Evolutionary conservation across 2,113 vertebrate species (phyloP), one percentile per base, ranked within the genome.

Genomic region (Corythaixoides concolor): DNA sequence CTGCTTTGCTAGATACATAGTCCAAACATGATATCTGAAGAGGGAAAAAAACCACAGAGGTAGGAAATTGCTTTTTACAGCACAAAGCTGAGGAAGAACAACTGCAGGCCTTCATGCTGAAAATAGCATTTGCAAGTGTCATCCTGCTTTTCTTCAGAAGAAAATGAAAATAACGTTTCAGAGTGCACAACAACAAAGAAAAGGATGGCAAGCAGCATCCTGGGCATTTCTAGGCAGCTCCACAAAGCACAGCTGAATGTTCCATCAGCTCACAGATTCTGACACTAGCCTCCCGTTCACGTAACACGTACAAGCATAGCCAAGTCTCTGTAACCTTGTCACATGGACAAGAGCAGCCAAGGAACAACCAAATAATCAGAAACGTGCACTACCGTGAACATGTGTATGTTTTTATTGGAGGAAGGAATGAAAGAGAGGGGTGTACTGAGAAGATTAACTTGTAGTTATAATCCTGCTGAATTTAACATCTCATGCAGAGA

Each of bases 81-180:
- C 67, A 96, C 79, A 97, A 90, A 97, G 95, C 30, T 72, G 73
- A 91, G 77, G 49, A 85, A 91, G 5, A 96, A 94, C 33, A 95
- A 83, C 79, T 80, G 22, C 50, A 85, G 74, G 73, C 49, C 64
- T 91, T 94, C 92, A 79, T 0, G 1, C 85, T 95, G 81, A 89
- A 97, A 97, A 95, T 50, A 88, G 83, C 49, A 95, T 86, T 90
- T 86, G 27, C 73, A 93, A 96, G 87, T 47, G 56, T 93, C 85
- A 92, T 97, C 93, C 96, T 97, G 86, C 73, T 85, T 85, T 89
- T 93, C 90, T 95, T 95, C 45, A 93, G 59, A 59, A 69, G 56
- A 95, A 93, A 95, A 94, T 76, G 41, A 91, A 86, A 97, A 97
- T 81, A 78, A 92, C 26, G 15, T 76, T 84, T 93, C 79, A 85